Conservation (phyloP, 64 coral and sea anemone genomes). For the Exaiptasia diaphana region DNA sequence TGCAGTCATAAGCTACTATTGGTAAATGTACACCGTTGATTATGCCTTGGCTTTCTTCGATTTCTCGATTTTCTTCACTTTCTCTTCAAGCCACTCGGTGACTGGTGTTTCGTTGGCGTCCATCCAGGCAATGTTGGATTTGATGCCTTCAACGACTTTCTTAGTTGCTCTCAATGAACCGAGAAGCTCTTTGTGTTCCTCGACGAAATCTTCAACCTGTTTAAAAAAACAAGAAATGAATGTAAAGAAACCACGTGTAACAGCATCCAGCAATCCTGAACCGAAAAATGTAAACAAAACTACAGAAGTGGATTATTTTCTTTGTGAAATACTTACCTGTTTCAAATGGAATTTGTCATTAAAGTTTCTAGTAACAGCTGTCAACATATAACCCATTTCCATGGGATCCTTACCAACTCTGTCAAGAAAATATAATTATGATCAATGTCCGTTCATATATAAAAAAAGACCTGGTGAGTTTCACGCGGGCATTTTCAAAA, state of each 20-base stretch:
- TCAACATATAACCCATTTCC: slow-evolving; percentile 74
- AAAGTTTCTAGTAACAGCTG: slow-evolving; percentile 50
- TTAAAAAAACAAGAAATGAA: background rate
- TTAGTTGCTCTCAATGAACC: slow-evolving; percentile 70
- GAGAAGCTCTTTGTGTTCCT: slow-evolving; percentile 61
- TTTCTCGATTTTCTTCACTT: background rate
- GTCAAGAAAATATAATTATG: background rate
- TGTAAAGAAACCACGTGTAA: too few relatives aligned
- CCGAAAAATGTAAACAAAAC: too few relatives aligned
- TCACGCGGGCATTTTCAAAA: too few relatives aligned
- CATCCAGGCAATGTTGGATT: slow-evolving; percentile 89
- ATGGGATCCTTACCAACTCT: slow-evolving; percentile 89
- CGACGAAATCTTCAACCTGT: slow-evolving; percentile 75
- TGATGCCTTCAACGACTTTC: slow-evolving; percentile 76
- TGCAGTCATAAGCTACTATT: too few relatives aligned
- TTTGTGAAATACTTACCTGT: too few relatives aligned
- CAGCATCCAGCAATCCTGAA: too few relatives aligned
- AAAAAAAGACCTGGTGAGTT: too few relatives aligned
- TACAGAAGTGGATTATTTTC: too few relatives aligned
- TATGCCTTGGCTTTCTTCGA: too few relatives aligned
- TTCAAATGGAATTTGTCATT: slow-evolving; percentile 76
- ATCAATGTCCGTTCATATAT: too few relatives aligned
- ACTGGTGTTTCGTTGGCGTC: slow-evolving; percentile 58
- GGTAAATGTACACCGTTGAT: too few relatives aligned
- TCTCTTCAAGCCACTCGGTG: slow-evolving; percentile 57